Conservation (phyloP, 2,113 vertebrate genomes). For the Thunnus thynnus region DNA sequence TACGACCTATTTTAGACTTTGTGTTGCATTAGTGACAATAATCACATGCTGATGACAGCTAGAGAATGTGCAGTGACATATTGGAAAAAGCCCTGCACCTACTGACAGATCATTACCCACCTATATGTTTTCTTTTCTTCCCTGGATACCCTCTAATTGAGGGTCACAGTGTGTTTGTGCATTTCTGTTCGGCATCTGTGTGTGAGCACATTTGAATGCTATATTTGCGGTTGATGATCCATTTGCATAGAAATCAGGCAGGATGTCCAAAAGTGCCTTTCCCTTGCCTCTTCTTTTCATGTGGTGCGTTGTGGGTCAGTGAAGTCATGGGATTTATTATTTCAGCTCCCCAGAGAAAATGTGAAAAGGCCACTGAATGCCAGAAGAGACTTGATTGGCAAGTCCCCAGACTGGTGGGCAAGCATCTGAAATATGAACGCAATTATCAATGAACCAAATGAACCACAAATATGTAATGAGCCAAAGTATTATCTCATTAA, state of each 20-base stretch:
- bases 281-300: constrained; percentile 39
- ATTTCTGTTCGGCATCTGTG: background rate
- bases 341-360: constrained; percentile 79
- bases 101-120: too few relatives aligned
- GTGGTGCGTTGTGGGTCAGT: constrained; percentile 67
- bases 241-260: constrained; percentile 76
- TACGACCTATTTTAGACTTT: too few relatives aligned
- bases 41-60: too few relatives aligned
- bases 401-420: constrained; percentile 15
- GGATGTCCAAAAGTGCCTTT: constrained; percentile 22
- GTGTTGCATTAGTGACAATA: too few relatives aligned
- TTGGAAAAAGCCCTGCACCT: too few relatives aligned
- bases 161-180: background rate
- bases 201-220: constrained; percentile 5
- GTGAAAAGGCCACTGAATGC: constrained; percentile 84
- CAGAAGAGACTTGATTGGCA: constrained; percentile 83
- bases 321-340: constrained; percentile 78
- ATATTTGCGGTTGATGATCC: constrained; percentile 45
- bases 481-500: background rate
- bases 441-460: constrained; percentile 36
- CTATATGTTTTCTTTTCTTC: too few relatives aligned
- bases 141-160: background rate
- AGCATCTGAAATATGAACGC: constrained; percentile 64
- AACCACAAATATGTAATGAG: constrained; percentile 21
- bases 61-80: too few relatives aligned